These are phyloP conservation scores for Macrosoma leucophasiata DNA, from an alignment of 2,888 invertebrate species.

Conservation along the genomic window DNA sequence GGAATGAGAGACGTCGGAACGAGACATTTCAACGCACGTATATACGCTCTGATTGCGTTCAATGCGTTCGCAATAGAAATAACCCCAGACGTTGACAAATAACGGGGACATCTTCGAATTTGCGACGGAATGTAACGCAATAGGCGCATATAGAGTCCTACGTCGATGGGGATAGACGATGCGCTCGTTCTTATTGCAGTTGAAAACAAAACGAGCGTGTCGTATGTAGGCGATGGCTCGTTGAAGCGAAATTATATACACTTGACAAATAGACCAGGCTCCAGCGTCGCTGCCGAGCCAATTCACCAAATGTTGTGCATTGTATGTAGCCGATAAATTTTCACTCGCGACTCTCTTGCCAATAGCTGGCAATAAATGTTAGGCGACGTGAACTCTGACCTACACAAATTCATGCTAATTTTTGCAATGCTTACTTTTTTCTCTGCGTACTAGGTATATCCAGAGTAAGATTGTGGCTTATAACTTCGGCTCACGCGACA, in stretches of 20 bases:
- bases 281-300: slow-evolving; percentile 34
- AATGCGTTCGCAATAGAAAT: slow-evolving; percentile 26
- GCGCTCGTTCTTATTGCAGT: slow-evolving; percentile 29
- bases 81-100: slow-evolving; percentile 37
- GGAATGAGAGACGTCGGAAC: slow-evolving; percentile 15
- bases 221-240: slow-evolving; percentile 30
- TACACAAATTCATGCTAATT: too few species aligned
- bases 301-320: slow-evolving; percentile 47
- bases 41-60: slow-evolving; percentile 23
- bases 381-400: too few species aligned
- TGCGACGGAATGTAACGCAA: slow-evolving; percentile 16
- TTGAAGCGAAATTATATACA: slow-evolving; percentile 49
- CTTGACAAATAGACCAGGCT: slow-evolving; percentile 49
- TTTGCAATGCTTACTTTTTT: too few species aligned
- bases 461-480: too few species aligned
- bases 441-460: too few species aligned
- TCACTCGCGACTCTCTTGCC: slow-evolving; percentile 39
- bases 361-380: slow-evolving; percentile 44
- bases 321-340: slow-evolving; percentile 47
- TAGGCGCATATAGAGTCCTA: too few species aligned
- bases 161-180: slow-evolving; percentile 13
- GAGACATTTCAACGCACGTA: slow-evolving; percentile 14
- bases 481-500: too few species aligned
- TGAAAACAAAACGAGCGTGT: slow-evolving; percentile 31
- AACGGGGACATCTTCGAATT: slow-evolving; percentile 29